Conservation (phyloP, 2,888 invertebrate genomes). For the Xanthia icteritia region DNA sequence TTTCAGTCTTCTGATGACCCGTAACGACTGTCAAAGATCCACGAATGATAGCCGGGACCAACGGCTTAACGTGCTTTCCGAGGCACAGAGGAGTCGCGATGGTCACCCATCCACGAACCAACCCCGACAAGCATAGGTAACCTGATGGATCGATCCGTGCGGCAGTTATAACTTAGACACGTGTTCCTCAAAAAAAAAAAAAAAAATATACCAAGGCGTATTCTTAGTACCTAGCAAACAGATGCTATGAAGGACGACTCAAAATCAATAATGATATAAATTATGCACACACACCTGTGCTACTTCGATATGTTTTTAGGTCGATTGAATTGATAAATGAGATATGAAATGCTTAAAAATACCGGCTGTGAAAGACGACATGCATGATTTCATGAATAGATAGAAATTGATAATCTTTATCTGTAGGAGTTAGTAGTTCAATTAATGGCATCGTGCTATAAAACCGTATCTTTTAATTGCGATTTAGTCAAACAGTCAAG, state of each 20-base stretch:
- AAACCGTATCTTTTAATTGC: conserved; percentile 20
- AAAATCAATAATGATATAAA: conserved; percentile 59
- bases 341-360: background rate
- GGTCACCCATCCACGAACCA: too few species aligned
- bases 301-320: conserved; percentile 13
- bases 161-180: too few species aligned
- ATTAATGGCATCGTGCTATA: conserved; percentile 6
- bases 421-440: background rate
- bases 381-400: background rate
- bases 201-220: background rate
- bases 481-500: background rate
- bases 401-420: background rate
- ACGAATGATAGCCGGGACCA: too few species aligned
- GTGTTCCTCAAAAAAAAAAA: too few species aligned
- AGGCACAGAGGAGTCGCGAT: too few species aligned
- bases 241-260: conserved; percentile 13
- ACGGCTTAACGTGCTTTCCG: too few species aligned
- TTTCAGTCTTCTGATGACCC: too few species aligned
- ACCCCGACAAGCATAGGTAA: too few species aligned
- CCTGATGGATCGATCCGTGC: too few species aligned
- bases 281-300: conserved; percentile 38
- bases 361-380: background rate
- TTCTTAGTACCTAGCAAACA: background rate
- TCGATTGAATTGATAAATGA: conserved; percentile 34
- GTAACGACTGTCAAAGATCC: too few species aligned